phyloP scores from a whole-genome alignment of 1,140 invertebrate species.

The Bombus huntii region DNA sequence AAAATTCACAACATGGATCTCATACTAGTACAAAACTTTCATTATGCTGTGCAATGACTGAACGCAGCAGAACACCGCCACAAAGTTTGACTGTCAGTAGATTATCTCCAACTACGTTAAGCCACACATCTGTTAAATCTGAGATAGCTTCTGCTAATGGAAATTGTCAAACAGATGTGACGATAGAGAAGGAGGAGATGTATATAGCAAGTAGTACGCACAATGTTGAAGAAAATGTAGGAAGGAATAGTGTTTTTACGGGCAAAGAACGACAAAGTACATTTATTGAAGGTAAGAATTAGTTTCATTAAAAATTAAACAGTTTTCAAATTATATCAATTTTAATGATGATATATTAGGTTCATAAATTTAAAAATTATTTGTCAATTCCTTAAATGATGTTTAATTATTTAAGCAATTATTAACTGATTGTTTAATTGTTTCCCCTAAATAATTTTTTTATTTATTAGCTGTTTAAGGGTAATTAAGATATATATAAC shows the following conservation, averaged over 20 bases:
- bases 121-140: constrained; percentile 76
- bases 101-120: constrained; percentile 75
- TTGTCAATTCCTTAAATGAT: neutral
- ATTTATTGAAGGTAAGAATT: constrained; percentile 69
- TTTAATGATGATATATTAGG: neutral
- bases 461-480: neutral
- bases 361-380: neutral
- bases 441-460: neutral
- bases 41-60: constrained; percentile 80
- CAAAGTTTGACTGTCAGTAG: constrained; percentile 76
- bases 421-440: neutral
- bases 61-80: constrained; percentile 78
- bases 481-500: neutral
- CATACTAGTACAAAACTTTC: constrained; percentile 80
- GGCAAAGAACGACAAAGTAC: constrained; percentile 60
- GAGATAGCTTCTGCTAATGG: constrained; percentile 74
- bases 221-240: constrained; percentile 44
- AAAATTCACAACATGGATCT: constrained; percentile 77
- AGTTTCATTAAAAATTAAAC: neutral
- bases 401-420: neutral
- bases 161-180: constrained; percentile 68
- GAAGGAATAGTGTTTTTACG: constrained; percentile 36
- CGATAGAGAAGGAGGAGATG: constrained; percentile 67
- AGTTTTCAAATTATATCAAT: neutral
- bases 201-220: constrained; percentile 3